Base-by-base conservation (phyloP, 2,113 vertebrate species). In the Pavo muticus region DNA sequence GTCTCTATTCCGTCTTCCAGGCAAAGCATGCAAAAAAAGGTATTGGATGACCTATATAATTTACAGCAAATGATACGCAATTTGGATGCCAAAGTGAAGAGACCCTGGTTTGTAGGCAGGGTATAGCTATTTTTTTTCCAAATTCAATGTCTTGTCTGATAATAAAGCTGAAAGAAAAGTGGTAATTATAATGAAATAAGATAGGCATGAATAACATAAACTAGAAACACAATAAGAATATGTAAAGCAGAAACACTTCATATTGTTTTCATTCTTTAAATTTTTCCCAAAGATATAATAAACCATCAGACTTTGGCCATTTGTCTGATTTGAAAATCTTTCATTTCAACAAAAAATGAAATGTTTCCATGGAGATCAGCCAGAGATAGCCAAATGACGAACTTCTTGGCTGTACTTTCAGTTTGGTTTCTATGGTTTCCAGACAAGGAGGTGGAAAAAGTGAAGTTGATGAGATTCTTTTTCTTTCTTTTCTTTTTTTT, bases 281-380 rank as follows among this genome's bases (percentile, higher is more conserved):
- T 83, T 92, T 56, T 94, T 82, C 47, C 52, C 69, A 72, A 64
- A 90, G 88, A 97, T 97, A 88, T 97, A 96, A 97, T 92, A 96
- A 87, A 90, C 86, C 47, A 42, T 97, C 94, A 84, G 97, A 93
- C 92, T 96, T 73, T 84, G 91, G 88, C 70, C 91, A 84, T 95
- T 91, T 95, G 86, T 95, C 90, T 97, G 94, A 97, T 97, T 95
- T 91, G 86, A 97, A 97, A 96, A 95, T 97, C 94, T 96, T 97
- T 97, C 94, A 90, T 96, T 97, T 97, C 93, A 96, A 97, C 84
- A 96, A 96, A 95, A 97, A 97, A 87, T 92, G 92, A 98, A 97
- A 97, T 97, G 98, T 98, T 98, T 97, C 98, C 98, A 98, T 98
- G 98, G 98, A 98, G 98, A 98, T 98, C 95, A 97, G 97, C 97